Conservation (phyloP, 1,140 invertebrate species). For the Drosophila melanogaster region Release_6_plus_ISO1_MT NT_037436.4:2121001-2121500, state of each 20-base stretch:
- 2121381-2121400: conserved; percentile 12
- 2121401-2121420: conserved; percentile 40
- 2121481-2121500: neutral
- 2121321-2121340: neutral
- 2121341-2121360: conserved; percentile 20
- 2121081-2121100: conserved; percentile 40
- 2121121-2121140: conserved; percentile 43
- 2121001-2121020: conserved; percentile 28
- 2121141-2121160: conserved; percentile 36
- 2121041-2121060: conserved; percentile 39
- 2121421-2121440: conserved; percentile 31
- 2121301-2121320: conserved; percentile 46
- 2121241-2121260: conserved; percentile 63
- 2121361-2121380: conserved; percentile 3
- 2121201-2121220: conserved; percentile 47
- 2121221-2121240: conserved; percentile 51
- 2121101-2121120: conserved; percentile 30
- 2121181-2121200: conserved; percentile 59
- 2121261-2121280: conserved; percentile 49
- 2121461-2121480: too few species aligned
- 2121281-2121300: conserved; percentile 53
- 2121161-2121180: conserved; percentile 34
- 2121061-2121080: conserved; percentile 72
- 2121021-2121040: conserved; percentile 7
- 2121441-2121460: neutral